Conservation (phyloP, 2,888 invertebrate genomes). For the Germaria angustata region DNA sequence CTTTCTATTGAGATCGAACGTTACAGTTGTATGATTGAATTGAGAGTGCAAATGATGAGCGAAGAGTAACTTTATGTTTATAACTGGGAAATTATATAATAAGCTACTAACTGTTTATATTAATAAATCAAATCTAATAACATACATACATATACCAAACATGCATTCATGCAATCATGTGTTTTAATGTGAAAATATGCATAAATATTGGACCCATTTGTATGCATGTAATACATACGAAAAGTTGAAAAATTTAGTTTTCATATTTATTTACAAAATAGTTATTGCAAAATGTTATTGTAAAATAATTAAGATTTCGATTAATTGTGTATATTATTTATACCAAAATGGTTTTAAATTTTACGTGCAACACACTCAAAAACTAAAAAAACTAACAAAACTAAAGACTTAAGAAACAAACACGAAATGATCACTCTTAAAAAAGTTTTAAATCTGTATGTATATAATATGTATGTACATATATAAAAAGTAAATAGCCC, state of each 20-base stretch:
- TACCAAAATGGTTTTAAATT: too few relatives aligned
- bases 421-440: too few relatives aligned
- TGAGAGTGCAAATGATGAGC: not conserved
- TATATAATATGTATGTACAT: too few relatives aligned
- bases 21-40: not conserved
- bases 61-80: not conserved
- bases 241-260: not conserved
- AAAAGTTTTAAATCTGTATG: too few relatives aligned
- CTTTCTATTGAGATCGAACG: conserved; percentile 26
- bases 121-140: too few relatives aligned
- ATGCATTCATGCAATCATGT: not conserved
- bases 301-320: too few relatives aligned
- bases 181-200: not conserved
- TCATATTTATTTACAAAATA: conserved; percentile 21
- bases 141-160: not conserved
- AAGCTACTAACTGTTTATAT: too few relatives aligned
- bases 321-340: too few relatives aligned
- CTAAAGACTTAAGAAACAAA: conserved; percentile 7
- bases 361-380: too few relatives aligned
- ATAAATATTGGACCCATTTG: conserved; percentile 15
- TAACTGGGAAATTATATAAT: conserved; percentile 39
- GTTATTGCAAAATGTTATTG: not conserved
- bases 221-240: not conserved
- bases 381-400: too few relatives aligned
- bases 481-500: too few relatives aligned